phyloP scores from a whole-genome alignment of 2,888 invertebrate genomes.

The Cepaea hortensis region DNA sequence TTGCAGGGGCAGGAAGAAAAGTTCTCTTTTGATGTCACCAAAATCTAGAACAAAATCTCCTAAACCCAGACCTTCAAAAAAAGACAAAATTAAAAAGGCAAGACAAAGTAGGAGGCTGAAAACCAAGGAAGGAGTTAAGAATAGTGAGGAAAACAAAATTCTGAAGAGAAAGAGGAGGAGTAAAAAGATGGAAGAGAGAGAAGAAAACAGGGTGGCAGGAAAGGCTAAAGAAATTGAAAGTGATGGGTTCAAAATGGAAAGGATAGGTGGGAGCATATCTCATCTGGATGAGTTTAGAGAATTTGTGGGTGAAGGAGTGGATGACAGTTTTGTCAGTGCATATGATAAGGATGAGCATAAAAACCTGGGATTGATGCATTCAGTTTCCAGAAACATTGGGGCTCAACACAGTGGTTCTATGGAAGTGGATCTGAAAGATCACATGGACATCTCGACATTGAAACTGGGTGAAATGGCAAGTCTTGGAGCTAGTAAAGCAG shows the following conservation, averaged over 20 bases:
- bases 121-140: slow-evolving; percentile 38
- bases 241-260: not conserved
- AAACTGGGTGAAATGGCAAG: not conserved
- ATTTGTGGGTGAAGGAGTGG: slow-evolving; percentile 24
- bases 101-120: slow-evolving; percentile 43
- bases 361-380: not conserved
- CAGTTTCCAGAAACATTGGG: not conserved
- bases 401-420: not conserved
- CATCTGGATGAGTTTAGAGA: slow-evolving; percentile 18
- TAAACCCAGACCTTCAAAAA: not conserved
- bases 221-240: not conserved
- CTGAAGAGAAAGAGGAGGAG: slow-evolving; percentile 26
- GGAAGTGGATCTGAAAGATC: not conserved
- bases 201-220: not conserved
- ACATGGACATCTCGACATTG: not conserved
- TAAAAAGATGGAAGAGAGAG: not conserved
- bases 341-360: slow-evolving; percentile 35
- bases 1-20: slow-evolving; percentile 15
- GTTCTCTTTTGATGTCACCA: not conserved
- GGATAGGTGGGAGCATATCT: not conserved
- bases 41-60: not conserved
- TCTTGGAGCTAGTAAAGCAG: not conserved
- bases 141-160: slow-evolving; percentile 8
- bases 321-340: slow-evolving; percentile 30
- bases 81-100: slow-evolving; percentile 19